phyloP scores from a whole-genome alignment of 2,888 invertebrate genomes.

The Calameuta pallipes region DNA sequence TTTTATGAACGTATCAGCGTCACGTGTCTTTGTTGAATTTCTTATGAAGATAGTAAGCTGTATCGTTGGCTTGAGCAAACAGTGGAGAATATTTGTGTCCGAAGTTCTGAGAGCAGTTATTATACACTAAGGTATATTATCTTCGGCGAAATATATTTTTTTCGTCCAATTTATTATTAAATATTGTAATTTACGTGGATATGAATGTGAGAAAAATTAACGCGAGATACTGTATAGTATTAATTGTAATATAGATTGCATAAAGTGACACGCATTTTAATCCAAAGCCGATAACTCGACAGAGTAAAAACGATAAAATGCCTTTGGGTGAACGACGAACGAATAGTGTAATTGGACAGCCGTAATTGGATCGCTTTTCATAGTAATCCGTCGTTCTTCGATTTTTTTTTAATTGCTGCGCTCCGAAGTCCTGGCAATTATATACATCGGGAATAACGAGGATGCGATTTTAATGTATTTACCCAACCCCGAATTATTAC shows the following conservation, averaged over 20 bases:
- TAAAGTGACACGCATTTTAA: neutral
- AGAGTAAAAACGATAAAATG: constrained; percentile 14
- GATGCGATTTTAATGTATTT: constrained; percentile 14
- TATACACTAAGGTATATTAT: neutral
- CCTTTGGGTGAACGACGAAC: constrained; percentile 1
- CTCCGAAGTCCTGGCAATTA: constrained; percentile 16
- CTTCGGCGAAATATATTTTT: neutral
- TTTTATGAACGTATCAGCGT: neutral
- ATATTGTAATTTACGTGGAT: neutral
- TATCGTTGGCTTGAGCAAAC: neutral
- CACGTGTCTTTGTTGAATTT: neutral
- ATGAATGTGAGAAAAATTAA: neutral
- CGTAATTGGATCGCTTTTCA: constrained; percentile 31
- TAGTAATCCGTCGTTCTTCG: constrained; percentile 23
- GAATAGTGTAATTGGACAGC: constrained; percentile 27
- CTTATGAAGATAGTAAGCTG: neutral
- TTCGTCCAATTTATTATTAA: neutral
- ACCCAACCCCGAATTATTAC: neutral
- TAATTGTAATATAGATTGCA: neutral
- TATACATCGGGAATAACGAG: constrained; percentile 14
- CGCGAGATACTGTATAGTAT: neutral
- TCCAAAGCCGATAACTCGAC: neutral
- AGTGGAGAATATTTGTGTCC: neutral
- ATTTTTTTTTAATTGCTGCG: neutral
- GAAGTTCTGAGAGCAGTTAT: neutral